These are phyloP conservation scores for Drosophila cyrtoloma DNA, from an alignment of 2,888 invertebrate species.

Conservation along the genomic window DNA sequence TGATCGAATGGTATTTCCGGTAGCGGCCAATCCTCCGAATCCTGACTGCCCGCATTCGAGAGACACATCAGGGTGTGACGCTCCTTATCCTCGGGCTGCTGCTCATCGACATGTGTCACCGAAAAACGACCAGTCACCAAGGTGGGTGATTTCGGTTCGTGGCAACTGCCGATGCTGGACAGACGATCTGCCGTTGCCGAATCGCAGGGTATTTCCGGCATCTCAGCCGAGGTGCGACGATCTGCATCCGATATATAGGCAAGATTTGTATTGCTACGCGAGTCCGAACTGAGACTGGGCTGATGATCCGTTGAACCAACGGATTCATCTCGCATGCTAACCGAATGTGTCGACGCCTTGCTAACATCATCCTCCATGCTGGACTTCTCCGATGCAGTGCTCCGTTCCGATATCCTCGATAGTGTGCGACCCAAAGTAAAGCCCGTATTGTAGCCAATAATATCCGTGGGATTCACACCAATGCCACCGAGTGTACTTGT, in stretches of 20 bases:
- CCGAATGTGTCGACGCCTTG: slow-evolving; percentile 93
- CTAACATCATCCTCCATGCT: slow-evolving; percentile 94
- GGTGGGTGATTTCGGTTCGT: slow-evolving; percentile 86
- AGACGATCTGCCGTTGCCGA: slow-evolving; percentile 87
- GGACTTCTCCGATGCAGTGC: slow-evolving; percentile 94
- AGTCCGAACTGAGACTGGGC: slow-evolving; percentile 93
- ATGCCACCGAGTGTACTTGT: slow-evolving; percentile 86
- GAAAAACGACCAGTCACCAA: slow-evolving; percentile 84
- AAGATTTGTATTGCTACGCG: slow-evolving; percentile 90
- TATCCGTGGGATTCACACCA: slow-evolving; percentile 88
- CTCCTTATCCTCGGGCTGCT: slow-evolving; percentile 79
- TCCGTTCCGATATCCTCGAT: slow-evolving; percentile 94
- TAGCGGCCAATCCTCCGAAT: slow-evolving; percentile 91
- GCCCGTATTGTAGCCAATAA: slow-evolving; percentile 90
- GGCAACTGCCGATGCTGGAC: slow-evolving; percentile 85
- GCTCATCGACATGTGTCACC: slow-evolving; percentile 85
- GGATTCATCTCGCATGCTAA: slow-evolving; percentile 94
- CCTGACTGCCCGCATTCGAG: slow-evolving; percentile 88
- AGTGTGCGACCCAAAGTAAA: slow-evolving; percentile 92
- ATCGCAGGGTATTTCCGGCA: slow-evolving; percentile 94
- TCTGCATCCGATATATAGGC: slow-evolving; percentile 93
- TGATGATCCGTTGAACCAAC: slow-evolving; percentile 94
- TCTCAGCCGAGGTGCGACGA: slow-evolving; percentile 92
- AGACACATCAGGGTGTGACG: slow-evolving; percentile 83
- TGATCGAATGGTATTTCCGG: slow-evolving; percentile 89